A percentile compares a stretch with the other conserved stretches of the same genome.
Evolutionary conservation across 2,888 invertebrate species (phyloP).

Genomic region (Sphecodes monilicornis): DNA sequence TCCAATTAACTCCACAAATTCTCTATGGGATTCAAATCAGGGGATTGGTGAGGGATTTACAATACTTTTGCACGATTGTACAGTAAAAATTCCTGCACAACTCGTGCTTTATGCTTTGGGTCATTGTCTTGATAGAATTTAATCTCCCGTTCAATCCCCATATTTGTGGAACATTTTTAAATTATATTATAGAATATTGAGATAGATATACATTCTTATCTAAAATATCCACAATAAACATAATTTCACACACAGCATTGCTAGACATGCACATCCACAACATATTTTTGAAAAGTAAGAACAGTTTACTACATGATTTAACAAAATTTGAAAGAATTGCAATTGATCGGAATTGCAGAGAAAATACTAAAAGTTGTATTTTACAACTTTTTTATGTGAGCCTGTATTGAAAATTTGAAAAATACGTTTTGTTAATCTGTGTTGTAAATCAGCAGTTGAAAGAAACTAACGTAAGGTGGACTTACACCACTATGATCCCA

Average conservation of each 20-base stretch:
- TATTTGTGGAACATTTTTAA: not conserved
- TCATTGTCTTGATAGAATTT: not conserved
- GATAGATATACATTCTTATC: not conserved
- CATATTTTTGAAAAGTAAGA: too few species aligned
- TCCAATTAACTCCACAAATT: slow-evolving; percentile 9
- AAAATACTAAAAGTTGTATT: too few species aligned
- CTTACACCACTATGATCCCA: too few species aligned
- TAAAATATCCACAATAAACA: not conserved
- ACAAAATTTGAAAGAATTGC: too few species aligned
- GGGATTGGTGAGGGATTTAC: not conserved
- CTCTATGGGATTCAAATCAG: not conserved
- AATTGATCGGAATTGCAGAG: too few species aligned
- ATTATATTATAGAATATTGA: not conserved
- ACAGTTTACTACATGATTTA: too few species aligned
- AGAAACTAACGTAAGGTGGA: too few species aligned
- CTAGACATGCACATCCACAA: not conserved
- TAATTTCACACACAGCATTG: not conserved
- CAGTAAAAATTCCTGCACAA: not conserved
- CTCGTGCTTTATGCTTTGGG: not conserved
- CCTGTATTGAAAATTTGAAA: too few species aligned
- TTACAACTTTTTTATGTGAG: too few species aligned
- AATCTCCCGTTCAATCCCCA: not conserved
- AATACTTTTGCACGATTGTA: not conserved
- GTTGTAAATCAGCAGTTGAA: too few species aligned
- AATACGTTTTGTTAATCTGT: too few species aligned